Evolutionary conservation across 1,140 invertebrate species (phyloP).

Genomic region (Bicyclus anynana): DNA sequence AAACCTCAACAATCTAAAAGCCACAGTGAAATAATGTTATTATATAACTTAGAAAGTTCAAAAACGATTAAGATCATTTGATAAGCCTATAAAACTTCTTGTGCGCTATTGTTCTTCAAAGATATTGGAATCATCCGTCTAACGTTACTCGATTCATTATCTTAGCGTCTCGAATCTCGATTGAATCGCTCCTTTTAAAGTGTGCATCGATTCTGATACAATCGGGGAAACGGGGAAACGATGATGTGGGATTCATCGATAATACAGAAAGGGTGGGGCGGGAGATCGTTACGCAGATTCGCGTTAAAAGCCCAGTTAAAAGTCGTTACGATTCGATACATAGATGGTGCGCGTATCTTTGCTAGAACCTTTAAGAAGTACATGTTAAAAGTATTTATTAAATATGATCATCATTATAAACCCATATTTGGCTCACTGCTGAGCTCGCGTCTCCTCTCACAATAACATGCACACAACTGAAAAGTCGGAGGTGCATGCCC

Average conservation of each 20-base stretch:
- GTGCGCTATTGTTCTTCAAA: neutral
- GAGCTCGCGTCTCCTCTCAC: no score
- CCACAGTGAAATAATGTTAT: neutral
- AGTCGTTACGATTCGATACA: constrained; percentile 7
- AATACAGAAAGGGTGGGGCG: constrained; percentile 12
- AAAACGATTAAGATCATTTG: neutral
- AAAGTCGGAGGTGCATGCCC: no score
- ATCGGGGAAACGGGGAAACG: constrained; percentile 12
- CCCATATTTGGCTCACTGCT: no score
- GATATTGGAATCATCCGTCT: neutral
- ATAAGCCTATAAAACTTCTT: neutral
- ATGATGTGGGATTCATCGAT: constrained; percentile 15
- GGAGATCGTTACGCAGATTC: constrained; percentile 23
- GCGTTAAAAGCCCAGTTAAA: constrained; percentile 13
- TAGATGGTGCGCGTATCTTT: neutral
- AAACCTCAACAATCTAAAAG: no score
- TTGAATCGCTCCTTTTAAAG: constrained; percentile 23
- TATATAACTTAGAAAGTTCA: neutral
- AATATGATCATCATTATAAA: no score
- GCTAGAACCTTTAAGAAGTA: neutral
- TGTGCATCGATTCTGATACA: constrained; percentile 1
- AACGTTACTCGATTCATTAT: constrained; percentile 5
- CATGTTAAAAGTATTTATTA: no score
- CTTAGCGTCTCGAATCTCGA: constrained; percentile 10
- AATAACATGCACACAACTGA: no score